Evolutionary conservation across 2,888 invertebrate genomes (phyloP), one percentile per base, ranked within the genome.

Genomic region (Cerceris rybyensis): DNA sequence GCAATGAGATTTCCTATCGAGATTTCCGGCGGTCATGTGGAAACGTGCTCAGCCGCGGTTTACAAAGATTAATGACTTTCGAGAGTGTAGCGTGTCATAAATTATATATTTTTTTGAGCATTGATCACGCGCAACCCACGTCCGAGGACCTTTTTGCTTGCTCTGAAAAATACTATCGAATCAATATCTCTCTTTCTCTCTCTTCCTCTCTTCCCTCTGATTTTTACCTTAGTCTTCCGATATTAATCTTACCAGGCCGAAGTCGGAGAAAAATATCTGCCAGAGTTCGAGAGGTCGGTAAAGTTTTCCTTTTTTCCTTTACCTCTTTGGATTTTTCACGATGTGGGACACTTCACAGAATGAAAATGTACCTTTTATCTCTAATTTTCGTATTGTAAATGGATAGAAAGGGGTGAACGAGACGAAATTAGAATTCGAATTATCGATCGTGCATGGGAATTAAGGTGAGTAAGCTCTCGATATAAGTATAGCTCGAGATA

Each of bases 11-110:
- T 81, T 78, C 81, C 83, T 80, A 84, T 86, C 87, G 80, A 78
- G 83, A 85, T 82, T 83, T 77, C 77, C 65, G 67, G 57, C 74
- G 65, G 69, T 83, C 82, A 76, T 72, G 81, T 71, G 83, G 79
- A 86, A 87, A 86, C 80, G 79, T 82, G 83, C 74, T 81, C 75
- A 60, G 55, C 79, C 67, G 68, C 54, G 75, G 64, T 75, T 80
- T 75, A 82, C 79, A 82, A 85, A 85, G 88, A 88, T 88, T 87
- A 85, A 88, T 86, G 87, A 85, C 80, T 75, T 76, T 64, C 74
- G 71, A 71, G 82, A 84, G 78, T 81, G 80, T 81, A 81, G 68
- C 80, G 74, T 66, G 79, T 84, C 85, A 87, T 88, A 86, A 88
- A 88, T 88, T 87, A 86, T 80, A 82, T 81, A 81, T 82, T 73